phyloP scores from a whole-genome alignment of 1,140 invertebrate species.

The Dryas iulia region DNA sequence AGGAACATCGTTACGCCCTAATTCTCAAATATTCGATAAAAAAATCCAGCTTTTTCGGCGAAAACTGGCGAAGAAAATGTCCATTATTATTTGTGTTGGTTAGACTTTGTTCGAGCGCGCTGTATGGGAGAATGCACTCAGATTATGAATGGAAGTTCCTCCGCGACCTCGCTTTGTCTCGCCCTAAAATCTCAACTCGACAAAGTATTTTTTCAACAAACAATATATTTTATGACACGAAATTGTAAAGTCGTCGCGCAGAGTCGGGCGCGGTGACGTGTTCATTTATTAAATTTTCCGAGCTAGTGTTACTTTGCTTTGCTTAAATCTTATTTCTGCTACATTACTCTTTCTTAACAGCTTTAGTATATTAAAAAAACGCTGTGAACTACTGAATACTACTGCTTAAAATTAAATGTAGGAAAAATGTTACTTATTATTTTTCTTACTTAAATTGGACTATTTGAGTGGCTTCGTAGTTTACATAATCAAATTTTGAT shows the following conservation, averaged over 20 bases:
- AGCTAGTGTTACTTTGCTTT: background rate
- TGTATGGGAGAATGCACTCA: background rate
- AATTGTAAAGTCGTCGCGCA: background rate
- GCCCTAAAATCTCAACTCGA: background rate
- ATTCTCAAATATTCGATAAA: conserved; percentile 13
- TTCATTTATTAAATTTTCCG: background rate
- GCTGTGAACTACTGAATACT: background rate
- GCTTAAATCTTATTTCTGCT: background rate
- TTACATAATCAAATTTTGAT: too few relatives aligned
- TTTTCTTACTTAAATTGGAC: too few relatives aligned
- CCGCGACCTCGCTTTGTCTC: background rate
- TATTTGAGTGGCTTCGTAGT: too few relatives aligned
- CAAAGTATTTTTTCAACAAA: background rate
- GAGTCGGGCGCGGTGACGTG: background rate
- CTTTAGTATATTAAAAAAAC: background rate
- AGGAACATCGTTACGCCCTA: conserved; percentile 4
- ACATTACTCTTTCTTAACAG: background rate
- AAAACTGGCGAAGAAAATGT: background rate
- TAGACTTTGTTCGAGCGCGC: background rate
- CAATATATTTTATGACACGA: background rate
- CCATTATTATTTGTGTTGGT: conserved; percentile 16
- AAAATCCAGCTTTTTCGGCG: background rate
- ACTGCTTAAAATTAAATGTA: too few relatives aligned
- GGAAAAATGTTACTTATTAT: too few relatives aligned
- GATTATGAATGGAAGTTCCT: background rate